Evolutionary conservation across 2,797 vertebrate species (phyloP).

Genomic region (Sebastes itinus): DNA sequence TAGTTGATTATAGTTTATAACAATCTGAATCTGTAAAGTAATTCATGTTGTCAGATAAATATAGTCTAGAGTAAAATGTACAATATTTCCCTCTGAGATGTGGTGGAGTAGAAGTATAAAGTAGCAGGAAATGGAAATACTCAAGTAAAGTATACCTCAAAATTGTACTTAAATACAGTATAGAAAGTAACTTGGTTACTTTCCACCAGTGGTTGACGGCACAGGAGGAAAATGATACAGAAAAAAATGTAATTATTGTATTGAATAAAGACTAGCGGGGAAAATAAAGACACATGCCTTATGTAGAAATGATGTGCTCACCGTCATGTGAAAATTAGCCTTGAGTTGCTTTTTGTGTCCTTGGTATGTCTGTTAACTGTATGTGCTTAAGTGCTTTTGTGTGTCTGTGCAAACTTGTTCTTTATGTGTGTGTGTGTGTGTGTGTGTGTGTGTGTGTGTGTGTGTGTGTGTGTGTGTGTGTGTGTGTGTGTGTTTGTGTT

Average conservation of each 20-base stretch:
- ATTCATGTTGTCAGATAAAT: no score
- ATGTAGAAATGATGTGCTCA: neutral
- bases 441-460: slow-evolving; percentile 36
- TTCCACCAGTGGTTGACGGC: neutral
- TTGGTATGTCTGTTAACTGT: slow-evolving; percentile 5
- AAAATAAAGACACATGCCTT: neutral
- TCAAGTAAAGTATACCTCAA: no score
- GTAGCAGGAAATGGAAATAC: no score
- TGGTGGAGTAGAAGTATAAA: no score
- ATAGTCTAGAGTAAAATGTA: no score
- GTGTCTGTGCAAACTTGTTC: slow-evolving; percentile 6
- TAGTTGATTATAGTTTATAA: no score
- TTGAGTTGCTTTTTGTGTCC: neutral
- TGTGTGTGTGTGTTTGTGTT: slow-evolving; percentile 44
- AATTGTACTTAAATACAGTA: no score
- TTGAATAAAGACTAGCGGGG: slow-evolving; percentile 4
- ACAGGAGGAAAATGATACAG: neutral
- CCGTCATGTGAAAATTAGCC: slow-evolving; percentile 9
- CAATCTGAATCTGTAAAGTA: no score
- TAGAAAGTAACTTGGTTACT: no score
- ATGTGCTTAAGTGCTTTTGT: slow-evolving; percentile 19
- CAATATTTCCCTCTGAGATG: no score
- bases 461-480: slow-evolving; percentile 34
- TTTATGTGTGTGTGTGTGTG: slow-evolving; percentile 33
- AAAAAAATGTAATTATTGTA: neutral